Evolutionary conservation across 2,888 invertebrate species (phyloP).

Genomic region (Camptogramma bilineatum): DNA sequence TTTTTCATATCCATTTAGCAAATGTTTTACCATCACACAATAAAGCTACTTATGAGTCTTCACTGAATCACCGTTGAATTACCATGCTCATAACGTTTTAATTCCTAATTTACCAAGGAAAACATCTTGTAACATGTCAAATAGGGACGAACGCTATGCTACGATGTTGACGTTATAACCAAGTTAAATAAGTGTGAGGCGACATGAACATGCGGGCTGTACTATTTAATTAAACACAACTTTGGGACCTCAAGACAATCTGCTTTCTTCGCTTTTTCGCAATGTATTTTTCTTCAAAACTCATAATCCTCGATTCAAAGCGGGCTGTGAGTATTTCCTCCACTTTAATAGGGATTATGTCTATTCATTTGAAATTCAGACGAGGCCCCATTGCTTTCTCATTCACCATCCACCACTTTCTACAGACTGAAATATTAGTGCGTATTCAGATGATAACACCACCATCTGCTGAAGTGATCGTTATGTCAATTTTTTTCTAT

Average conservation of each 20-base stretch:
- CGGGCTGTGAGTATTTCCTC: slow-evolving; percentile 53
- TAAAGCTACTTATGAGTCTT: background rate
- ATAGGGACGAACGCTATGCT: slow-evolving; percentile 9
- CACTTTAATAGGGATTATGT: slow-evolving; percentile 68
- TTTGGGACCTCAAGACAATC: slow-evolving; percentile 40
- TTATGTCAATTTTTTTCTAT: background rate
- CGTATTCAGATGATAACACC: slow-evolving; percentile 1
- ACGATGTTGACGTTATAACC: slow-evolving; percentile 47
- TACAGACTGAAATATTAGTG: slow-evolving; percentile 30
- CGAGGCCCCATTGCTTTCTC: slow-evolving; percentile 61
- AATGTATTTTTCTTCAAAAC: slow-evolving; percentile 48
- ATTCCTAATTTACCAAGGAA: slow-evolving; percentile 12
- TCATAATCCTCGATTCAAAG: slow-evolving; percentile 55
- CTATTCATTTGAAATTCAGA: slow-evolving; percentile 71
- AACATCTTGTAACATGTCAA: slow-evolving; percentile 26
- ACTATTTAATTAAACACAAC: slow-evolving; percentile 52
- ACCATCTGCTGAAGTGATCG: slow-evolving; percentile 4
- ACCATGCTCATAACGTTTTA: background rate
- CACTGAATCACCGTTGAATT: background rate
- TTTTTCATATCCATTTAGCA: too few species aligned
- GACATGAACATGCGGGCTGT: slow-evolving; percentile 42
- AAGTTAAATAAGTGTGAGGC: slow-evolving; percentile 46
- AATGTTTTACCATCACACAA: too few species aligned
- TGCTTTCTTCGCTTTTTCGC: slow-evolving; percentile 50
- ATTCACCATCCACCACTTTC: slow-evolving; percentile 58